Conservation (phyloP, 1,140 invertebrate genomes). For the Drosophila fuyamai region DNA sequence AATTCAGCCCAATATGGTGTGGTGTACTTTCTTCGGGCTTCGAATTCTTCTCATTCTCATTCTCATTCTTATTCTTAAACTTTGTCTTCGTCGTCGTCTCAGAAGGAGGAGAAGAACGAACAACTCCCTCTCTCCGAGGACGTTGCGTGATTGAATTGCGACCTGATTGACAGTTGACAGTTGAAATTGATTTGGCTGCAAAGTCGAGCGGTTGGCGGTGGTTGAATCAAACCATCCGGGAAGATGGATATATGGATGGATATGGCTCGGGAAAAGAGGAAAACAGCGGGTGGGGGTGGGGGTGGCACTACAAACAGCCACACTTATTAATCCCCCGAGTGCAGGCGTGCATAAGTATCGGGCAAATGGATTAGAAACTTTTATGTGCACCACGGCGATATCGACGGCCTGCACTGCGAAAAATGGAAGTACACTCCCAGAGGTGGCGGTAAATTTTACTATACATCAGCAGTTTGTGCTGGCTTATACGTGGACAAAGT, state of each 20-base stretch:
- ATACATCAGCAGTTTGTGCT: background rate
- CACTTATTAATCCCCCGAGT: constrained; percentile 79
- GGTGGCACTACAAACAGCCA: constrained; percentile 16
- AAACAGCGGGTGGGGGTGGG: constrained; percentile 1
- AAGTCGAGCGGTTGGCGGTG: constrained; percentile 37
- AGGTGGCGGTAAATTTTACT: background rate
- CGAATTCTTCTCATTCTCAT: too few relatives aligned
- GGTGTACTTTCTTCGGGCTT: background rate
- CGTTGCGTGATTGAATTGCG: constrained; percentile 77
- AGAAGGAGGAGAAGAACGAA: background rate
- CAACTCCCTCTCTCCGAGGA: constrained; percentile 23
- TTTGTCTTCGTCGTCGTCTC: background rate
- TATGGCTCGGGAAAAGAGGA: background rate
- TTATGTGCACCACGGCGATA: constrained; percentile 44
- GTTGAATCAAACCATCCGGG: constrained; percentile 54
- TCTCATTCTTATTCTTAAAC: constrained; percentile 18
- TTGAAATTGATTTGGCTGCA: constrained; percentile 76
- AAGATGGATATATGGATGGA: constrained; percentile 16
- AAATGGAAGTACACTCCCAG: background rate
- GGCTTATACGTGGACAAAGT: background rate
- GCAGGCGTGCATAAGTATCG: constrained; percentile 82
- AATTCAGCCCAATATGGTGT: constrained; percentile 20
- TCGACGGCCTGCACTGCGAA: constrained; percentile 7
- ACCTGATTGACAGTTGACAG: constrained; percentile 81
- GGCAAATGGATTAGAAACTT: constrained; percentile 80